Evolutionary conservation across 2,888 invertebrate genomes (phyloP).

Genomic region (Eledone cirrhosa): DNA sequence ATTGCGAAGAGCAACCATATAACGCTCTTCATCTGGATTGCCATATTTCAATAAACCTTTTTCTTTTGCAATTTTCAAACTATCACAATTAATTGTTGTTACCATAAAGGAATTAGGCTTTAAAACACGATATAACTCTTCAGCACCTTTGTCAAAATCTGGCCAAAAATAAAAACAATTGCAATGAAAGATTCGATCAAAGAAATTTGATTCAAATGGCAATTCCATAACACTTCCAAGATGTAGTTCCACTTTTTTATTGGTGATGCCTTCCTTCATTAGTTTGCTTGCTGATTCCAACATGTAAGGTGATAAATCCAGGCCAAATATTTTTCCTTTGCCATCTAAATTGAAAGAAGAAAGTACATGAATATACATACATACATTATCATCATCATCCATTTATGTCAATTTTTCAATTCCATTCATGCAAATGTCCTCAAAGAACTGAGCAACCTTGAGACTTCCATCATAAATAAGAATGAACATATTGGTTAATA

Average conservation of each 20-base stretch:
- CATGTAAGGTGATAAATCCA: constrained; percentile 55
- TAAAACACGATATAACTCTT: constrained; percentile 56
- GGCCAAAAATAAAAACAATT: constrained; percentile 63
- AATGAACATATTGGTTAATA: too few relatives aligned
- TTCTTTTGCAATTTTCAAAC: constrained; percentile 32
- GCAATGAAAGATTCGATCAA: constrained; percentile 57
- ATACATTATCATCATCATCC: too few relatives aligned
- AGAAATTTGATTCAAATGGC: constrained; percentile 47
- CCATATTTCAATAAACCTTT: constrained; percentile 43
- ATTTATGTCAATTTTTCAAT: too few relatives aligned
- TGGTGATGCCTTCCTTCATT: constrained; percentile 38
- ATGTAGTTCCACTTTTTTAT: constrained; percentile 47
- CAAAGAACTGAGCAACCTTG: too few relatives aligned
- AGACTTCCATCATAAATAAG: too few relatives aligned
- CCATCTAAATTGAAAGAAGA: constrained; percentile 44
- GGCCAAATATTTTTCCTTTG: constrained; percentile 50
- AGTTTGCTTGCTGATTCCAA: constrained; percentile 38
- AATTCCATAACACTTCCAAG: constrained; percentile 44
- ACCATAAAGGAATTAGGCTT: constrained; percentile 52
- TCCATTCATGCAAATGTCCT: too few relatives aligned
- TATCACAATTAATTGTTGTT: constrained; percentile 41
- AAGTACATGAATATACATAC: neutral
- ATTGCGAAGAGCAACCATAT: constrained; percentile 49
- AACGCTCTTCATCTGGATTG: constrained; percentile 46
- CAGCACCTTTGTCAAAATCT: constrained; percentile 39